phyloP scores from a whole-genome alignment of 2,888 invertebrate genomes.

The Disparrhopalites patrizii region DNA sequence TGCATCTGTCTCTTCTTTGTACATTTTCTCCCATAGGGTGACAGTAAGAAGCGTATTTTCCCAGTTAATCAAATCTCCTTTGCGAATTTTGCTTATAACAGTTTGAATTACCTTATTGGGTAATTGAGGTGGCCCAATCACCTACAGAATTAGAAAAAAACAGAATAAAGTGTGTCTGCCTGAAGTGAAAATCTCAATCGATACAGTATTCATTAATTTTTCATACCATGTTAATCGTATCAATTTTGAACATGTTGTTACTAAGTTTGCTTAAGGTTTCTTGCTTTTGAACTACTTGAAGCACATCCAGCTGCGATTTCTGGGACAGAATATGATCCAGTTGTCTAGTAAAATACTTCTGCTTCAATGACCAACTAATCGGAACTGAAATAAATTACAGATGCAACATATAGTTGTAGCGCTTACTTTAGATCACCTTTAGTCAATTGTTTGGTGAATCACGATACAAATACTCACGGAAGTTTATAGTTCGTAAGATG shows the following conservation, averaged over 20 bases:
- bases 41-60: slow-evolving; percentile 34
- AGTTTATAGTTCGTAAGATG: not conserved
- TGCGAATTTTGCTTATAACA: slow-evolving; percentile 19
- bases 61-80: slow-evolving; percentile 35
- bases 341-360: slow-evolving; percentile 32
- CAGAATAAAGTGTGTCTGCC: too few relatives aligned
- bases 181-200: not conserved
- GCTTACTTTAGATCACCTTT: not conserved
- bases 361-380: slow-evolving; percentile 32
- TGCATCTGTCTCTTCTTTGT: slow-evolving; percentile 27
- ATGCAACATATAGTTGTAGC: not conserved
- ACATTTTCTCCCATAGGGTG: slow-evolving; percentile 35
- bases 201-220: not conserved
- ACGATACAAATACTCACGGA: slow-evolving; percentile 10
- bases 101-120: slow-evolving; percentile 27
- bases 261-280: slow-evolving; percentile 28
- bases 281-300: slow-evolving; percentile 37
- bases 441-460: slow-evolving; percentile 25
- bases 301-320: slow-evolving; percentile 9
- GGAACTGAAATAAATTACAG: slow-evolving; percentile 28
- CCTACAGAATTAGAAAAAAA: slow-evolving; percentile 26
- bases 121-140: slow-evolving; percentile 29
- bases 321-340: slow-evolving; percentile 19
- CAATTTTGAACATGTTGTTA: not conserved
- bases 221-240: slow-evolving; percentile 16